Base-by-base conservation (phyloP, 2,888 invertebrate species). In the Brassicogethes aeneus region DNA sequence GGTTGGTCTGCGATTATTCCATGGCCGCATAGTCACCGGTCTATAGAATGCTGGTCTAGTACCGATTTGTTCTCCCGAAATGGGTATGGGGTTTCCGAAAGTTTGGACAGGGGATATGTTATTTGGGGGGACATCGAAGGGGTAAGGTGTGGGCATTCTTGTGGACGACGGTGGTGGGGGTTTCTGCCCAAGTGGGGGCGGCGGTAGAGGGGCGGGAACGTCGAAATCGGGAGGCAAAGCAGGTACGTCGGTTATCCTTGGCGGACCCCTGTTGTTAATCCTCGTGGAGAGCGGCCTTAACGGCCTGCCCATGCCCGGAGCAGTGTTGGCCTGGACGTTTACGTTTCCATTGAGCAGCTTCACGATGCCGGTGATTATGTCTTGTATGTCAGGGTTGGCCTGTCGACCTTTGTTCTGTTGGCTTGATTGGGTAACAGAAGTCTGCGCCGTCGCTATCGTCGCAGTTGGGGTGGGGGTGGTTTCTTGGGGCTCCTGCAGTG, bases 261-360 rank as follows among this genome's bases (percentile, higher is more conserved):
- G 91, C 0, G 92, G 93, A 0, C 91, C 92, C 43, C 93, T 70
- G 60, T 93, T 90, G 58, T 93, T 93, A 12, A 93, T 92, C 45
- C 92, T 73, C 2, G 84, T 82, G 15, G 79, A 76, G 55, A 82
- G 69, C 0, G 87, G 87, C 10, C 85, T 70, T 10, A 74, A 59
- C 2, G 82, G 82, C 42, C 85, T 71, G 1, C 77, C 76, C 10
- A 70, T 68, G 17, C 51, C 60, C 2, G 74, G 68, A 41, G 79
- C 80, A 0, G 84, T 81, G 51, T 85, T 86, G 0, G 84, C 84
- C 61, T 82, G 85, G 0, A 89, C 86, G 55, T 89, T 89, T 0
- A 89, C 89, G 55, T 91, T 90, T 1, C 91, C 91, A 48, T 92
- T 90, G 1, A 92, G 69, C 8, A 92, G 65, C 62, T 91, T 90